A percentile compares a stretch with the other conserved stretches of the same genome.
These are phyloP conservation scores for Austrolebias charrua DNA, from an alignment of 2,797 vertebrate genomes.

Conservation along the genomic window DNA sequence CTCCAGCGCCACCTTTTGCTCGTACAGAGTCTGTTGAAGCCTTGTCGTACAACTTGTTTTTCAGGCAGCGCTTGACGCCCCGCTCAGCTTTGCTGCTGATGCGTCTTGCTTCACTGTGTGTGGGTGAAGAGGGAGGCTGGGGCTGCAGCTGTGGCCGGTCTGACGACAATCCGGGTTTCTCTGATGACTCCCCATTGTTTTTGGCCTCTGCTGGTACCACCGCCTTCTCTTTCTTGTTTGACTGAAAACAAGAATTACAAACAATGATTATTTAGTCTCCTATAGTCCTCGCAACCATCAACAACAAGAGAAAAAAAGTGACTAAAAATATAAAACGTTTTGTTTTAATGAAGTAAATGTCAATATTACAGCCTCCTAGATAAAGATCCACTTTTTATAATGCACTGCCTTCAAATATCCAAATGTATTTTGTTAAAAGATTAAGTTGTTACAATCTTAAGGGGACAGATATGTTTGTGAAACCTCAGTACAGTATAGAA, in stretches of 20 bases:
- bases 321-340: not conserved
- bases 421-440: too few relatives aligned
- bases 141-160: conserved; percentile 31
- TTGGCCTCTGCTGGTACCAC: conserved; percentile 72
- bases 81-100: conserved; percentile 78
- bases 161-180: conserved; percentile 42
- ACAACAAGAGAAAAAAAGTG: not conserved
- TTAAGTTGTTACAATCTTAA: too few relatives aligned
- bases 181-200: conserved; percentile 71
- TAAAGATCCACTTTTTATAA: too few relatives aligned
- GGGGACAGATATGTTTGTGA: too few relatives aligned
- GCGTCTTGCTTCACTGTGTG: conserved; percentile 68
- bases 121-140: conserved; percentile 43
- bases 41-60: conserved; percentile 76
- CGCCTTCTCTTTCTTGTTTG: conserved; percentile 83
- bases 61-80: conserved; percentile 76
- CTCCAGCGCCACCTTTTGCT: conserved; percentile 54
- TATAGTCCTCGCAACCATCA: not conserved
- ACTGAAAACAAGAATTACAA: conserved; percentile 34
- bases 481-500: too few relatives aligned
- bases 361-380: too few relatives aligned
- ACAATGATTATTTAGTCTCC: not conserved
- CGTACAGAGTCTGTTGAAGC: conserved; percentile 33
- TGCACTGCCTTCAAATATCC: too few relatives aligned
- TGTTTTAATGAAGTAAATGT: too few relatives aligned